These are phyloP conservation scores for Cremastinae sp. DNA, from an alignment of 2,888 invertebrate species.

Conservation along the genomic window DNA sequence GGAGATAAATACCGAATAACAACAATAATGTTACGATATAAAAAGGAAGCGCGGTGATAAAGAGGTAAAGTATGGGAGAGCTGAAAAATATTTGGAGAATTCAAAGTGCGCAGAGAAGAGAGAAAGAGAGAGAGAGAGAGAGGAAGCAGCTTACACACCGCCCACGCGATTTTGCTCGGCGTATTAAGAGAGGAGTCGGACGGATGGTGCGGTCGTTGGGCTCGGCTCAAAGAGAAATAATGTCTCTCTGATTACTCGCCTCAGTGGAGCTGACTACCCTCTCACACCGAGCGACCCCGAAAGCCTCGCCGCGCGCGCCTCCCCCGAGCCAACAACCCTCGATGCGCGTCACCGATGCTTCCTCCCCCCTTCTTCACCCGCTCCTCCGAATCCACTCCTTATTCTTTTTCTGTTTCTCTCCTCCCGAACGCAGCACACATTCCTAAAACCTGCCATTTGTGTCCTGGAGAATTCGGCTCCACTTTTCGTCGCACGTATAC, in stretches of 20 bases:
- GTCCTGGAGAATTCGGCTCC: conserved; percentile 56
- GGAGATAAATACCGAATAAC: too few species aligned
- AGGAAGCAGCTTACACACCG: conserved; percentile 72
- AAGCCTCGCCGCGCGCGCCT: conserved; percentile 27
- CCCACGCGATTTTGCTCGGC: conserved; percentile 72
- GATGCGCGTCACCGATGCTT: conserved; percentile 35
- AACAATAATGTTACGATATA: conserved; percentile 12
- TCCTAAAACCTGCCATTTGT: conserved; percentile 43
- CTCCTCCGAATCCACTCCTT: conserved; percentile 1
- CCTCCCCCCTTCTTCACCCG: conserved; percentile 19
- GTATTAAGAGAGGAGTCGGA: conserved; percentile 75
- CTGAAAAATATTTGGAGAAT: conserved; percentile 54
- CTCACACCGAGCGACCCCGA: conserved; percentile 49
- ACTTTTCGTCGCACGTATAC: conserved; percentile 46
- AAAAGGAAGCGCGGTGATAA: conserved; percentile 10
- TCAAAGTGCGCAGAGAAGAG: conserved; percentile 57
- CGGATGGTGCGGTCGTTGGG: conserved; percentile 54
- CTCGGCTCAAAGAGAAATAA: conserved; percentile 79
- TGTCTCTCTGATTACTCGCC: conserved; percentile 80
- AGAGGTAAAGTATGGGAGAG: conserved; percentile 35
- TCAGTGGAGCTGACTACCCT: conserved; percentile 76
- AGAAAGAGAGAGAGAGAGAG: too few species aligned
- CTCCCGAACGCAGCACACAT: conserved; percentile 3
- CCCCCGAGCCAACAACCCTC: conserved; percentile 18
- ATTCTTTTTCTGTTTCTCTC: too few species aligned